These are phyloP conservation scores for Aurelia coerulea DNA, from an alignment of 30 jellyfish, hydroid and myxozoan genomes.

Conservation along the genomic window DNA sequence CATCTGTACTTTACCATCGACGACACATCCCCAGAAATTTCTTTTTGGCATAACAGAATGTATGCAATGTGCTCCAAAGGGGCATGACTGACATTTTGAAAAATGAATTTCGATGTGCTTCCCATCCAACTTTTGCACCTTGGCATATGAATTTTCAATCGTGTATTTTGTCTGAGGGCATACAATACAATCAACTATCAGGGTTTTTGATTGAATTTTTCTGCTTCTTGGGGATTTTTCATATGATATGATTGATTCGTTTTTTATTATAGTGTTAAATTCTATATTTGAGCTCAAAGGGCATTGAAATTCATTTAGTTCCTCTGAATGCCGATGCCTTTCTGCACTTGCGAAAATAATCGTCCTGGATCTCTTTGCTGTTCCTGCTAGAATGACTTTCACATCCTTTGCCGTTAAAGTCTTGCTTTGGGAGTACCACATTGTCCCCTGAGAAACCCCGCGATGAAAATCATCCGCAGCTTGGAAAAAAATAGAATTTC, in stretches of 20 bases:
- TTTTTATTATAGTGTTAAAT: background rate
- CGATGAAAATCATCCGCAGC: background rate
- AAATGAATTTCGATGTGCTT: background rate
- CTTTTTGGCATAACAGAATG: background rate
- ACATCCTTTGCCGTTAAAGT: background rate
- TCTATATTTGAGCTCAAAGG: background rate
- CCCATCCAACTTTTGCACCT: background rate
- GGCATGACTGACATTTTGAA: constrained; percentile 16
- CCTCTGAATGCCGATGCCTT: background rate
- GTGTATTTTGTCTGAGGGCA: background rate
- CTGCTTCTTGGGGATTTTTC: background rate
- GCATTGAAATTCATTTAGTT: background rate
- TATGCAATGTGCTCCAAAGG: constrained; percentile 26
- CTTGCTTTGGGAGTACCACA: background rate
- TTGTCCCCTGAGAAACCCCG: background rate
- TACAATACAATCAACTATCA: background rate
- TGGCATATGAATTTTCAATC: background rate
- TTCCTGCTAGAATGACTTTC: background rate
- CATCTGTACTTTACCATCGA: background rate
- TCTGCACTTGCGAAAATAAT: background rate
- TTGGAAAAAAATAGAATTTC: background rate
- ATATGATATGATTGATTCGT: too few species aligned
- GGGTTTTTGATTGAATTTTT: background rate
- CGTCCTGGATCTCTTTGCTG: background rate
- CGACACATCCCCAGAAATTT: constrained; percentile 31